These are phyloP conservation scores for Brachystomella parvula DNA, from an alignment of 1,140 invertebrate genomes.

Conservation along the genomic window DNA sequence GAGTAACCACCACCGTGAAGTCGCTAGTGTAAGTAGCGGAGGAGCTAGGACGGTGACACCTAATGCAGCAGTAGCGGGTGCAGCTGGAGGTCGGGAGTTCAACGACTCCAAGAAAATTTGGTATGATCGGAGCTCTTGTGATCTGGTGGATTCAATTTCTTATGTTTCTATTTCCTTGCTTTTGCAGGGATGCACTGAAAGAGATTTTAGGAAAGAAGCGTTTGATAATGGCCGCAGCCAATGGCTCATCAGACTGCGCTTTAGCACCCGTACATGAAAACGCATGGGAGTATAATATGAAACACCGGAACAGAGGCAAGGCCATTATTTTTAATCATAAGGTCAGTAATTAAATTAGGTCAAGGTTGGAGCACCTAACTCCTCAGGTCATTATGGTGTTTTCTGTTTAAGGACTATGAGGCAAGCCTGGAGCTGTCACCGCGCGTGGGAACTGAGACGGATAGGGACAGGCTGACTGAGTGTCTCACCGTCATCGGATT, in stretches of 20 bases:
- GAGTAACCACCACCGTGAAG: no score
- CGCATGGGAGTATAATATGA: slow-evolving; percentile 67
- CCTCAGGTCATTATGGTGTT: background rate
- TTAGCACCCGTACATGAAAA: slow-evolving; percentile 26
- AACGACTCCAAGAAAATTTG: slow-evolving; percentile 18
- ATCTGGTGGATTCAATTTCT: background rate
- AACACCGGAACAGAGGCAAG: slow-evolving; percentile 66
- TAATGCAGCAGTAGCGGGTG: background rate
- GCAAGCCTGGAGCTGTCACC: slow-evolving; percentile 40
- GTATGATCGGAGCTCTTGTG: background rate
- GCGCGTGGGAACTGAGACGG: slow-evolving; percentile 45
- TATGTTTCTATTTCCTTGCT: background rate
- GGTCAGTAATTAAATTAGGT: slow-evolving; percentile 39
- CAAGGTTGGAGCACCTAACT: no score
- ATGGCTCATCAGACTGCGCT: no score
- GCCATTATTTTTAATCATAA: slow-evolving; percentile 89
- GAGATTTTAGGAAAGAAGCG: slow-evolving; percentile 2
- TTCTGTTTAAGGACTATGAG: slow-evolving; percentile 16
- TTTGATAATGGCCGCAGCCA: background rate
- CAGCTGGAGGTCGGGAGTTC: slow-evolving; percentile 3
- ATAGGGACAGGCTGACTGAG: slow-evolving; percentile 51
- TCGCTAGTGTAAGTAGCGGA: no score
- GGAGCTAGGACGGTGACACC: background rate
- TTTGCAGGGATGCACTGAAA: slow-evolving; percentile 11
- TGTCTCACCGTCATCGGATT: slow-evolving; percentile 64